A percentile compares a stretch with the other conserved stretches of the same genome.
phyloP scores from a whole-genome alignment of 35 echinoderm and acorn worm species.

The Stichopus chloronotus region DNA sequence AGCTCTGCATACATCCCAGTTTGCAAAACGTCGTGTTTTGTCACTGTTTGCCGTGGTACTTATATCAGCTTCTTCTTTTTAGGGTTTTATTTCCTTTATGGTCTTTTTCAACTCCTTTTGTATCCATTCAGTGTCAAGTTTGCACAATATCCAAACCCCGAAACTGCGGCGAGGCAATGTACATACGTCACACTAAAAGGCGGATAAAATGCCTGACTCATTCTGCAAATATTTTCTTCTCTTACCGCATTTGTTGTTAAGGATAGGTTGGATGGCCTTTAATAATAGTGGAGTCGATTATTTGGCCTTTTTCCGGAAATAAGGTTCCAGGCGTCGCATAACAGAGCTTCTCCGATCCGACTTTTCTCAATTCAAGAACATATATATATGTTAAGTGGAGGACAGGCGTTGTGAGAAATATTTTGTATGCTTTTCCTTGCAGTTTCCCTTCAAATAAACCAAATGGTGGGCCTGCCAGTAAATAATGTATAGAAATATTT shows the following conservation, averaged over 20 bases:
- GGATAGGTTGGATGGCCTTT: background rate
- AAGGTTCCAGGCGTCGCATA: background rate
- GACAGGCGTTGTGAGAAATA: too few relatives aligned
- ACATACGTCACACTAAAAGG: background rate
- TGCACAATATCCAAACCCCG: background rate
- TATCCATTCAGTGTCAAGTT: slow-evolving; percentile 7
- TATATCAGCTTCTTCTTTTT: background rate
- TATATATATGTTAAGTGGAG: too few relatives aligned
- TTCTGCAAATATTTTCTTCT: slow-evolving; percentile 5
- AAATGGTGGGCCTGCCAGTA: too few relatives aligned
- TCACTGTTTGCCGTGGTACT: too few relatives aligned
- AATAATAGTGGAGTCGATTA: background rate
- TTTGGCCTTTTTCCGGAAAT: background rate
- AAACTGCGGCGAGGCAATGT: too few relatives aligned
- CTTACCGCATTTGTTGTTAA: background rate
- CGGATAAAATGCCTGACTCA: slow-evolving; percentile 1
- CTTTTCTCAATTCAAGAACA: too few relatives aligned
- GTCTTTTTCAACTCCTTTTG: background rate
- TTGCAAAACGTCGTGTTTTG: too few relatives aligned
- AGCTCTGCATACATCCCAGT: too few relatives aligned
- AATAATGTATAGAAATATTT: too few relatives aligned
- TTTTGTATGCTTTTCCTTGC: too few relatives aligned
- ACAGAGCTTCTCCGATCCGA: background rate
- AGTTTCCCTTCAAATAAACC: too few relatives aligned
- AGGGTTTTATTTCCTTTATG: background rate